Evolutionary conservation across 2,113 vertebrate species (phyloP).

Genomic region (Manacus vitellinus): DNA sequence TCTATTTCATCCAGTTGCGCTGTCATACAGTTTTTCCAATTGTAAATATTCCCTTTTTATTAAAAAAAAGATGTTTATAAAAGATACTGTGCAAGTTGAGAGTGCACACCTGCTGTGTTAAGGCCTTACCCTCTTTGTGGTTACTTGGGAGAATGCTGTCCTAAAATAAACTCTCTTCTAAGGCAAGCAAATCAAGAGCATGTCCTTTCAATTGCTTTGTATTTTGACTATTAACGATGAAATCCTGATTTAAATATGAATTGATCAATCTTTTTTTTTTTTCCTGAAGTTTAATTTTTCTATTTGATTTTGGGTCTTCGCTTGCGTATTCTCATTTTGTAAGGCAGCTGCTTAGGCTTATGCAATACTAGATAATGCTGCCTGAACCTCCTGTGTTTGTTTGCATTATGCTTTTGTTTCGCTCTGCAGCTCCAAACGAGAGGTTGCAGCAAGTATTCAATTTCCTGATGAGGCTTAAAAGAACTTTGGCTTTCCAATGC

Average conservation of each 20-base stretch:
- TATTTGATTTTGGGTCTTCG: not conserved
- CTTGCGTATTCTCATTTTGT: not conserved
- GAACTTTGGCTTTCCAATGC: conserved; percentile 61
- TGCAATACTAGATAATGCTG: conserved; percentile 18
- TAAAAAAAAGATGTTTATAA: not conserved
- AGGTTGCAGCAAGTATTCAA: conserved; percentile 68
- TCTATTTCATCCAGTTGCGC: not conserved
- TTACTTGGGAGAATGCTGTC: not conserved
- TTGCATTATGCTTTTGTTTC: conserved; percentile 41
- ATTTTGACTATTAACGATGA: not conserved
- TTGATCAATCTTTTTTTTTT: not conserved
- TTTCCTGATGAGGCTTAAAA: conserved; percentile 70
- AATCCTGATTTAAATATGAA: conserved; percentile 43
- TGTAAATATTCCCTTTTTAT: not conserved
- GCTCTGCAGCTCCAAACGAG: conserved; percentile 40
- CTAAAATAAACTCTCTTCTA: not conserved
- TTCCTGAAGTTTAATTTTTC: not conserved
- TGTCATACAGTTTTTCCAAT: not conserved
- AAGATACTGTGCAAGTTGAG: not conserved
- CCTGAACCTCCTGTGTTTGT: conserved; percentile 17
- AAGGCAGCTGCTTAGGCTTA: conserved; percentile 28
- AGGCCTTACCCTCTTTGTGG: not conserved
- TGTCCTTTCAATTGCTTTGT: not conserved
- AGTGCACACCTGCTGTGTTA: not conserved
- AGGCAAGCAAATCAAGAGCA: not conserved